Base-by-base conservation (phyloP, 2,888 invertebrate species). In the Cataglyphis albicans region DNA sequence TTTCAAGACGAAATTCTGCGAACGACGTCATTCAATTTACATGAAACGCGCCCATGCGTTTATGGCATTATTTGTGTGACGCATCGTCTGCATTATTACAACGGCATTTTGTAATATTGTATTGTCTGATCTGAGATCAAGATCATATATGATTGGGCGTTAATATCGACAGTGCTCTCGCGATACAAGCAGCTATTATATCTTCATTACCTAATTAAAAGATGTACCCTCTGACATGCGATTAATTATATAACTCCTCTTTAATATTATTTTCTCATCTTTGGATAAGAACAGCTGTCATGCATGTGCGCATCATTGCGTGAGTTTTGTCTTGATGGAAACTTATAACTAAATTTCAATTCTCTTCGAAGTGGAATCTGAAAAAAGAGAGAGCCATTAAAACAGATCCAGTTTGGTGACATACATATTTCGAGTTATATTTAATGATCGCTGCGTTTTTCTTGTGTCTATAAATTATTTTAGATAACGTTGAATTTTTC, bases 221-320 rank as follows among this genome's bases (percentile, higher is more conserved):
- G 74, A 65, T 72, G 78, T 78, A n/a, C 29, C 78, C 65, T 84
- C n/a, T 52, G 48, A 63, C 73, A 48, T 61, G 48, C 29, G 57
- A 80, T 73, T 83, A 84, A 87, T 88, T 88, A 88, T 74, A 59
- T 88, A 87, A 88, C 55, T 21, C 18, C 35, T 25, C 18, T 74
- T 32, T 74, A 32, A 35, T 48, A 48, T 74, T 32, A 74, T 29
- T 74, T 32, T 10, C 18, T 32, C 44, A 15, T 74, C 44, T 35
- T 44, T 10, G n/a, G 57, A 52, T 84, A 73, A 82, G 29, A 72
- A 44, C 41, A 81, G 73, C 55, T 38, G 55, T 18, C 41, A 35
- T 18, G 35, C 55, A 21, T 9, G 44, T 21, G 44, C 5, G 48
- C 9, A 21, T 48, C 4, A 21, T 64, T 38, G 38, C 38, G 72